These are phyloP conservation scores for Myocastor coypus DNA, from an alignment of 2,113 vertebrate genomes.

Conservation along the genomic window DNA sequence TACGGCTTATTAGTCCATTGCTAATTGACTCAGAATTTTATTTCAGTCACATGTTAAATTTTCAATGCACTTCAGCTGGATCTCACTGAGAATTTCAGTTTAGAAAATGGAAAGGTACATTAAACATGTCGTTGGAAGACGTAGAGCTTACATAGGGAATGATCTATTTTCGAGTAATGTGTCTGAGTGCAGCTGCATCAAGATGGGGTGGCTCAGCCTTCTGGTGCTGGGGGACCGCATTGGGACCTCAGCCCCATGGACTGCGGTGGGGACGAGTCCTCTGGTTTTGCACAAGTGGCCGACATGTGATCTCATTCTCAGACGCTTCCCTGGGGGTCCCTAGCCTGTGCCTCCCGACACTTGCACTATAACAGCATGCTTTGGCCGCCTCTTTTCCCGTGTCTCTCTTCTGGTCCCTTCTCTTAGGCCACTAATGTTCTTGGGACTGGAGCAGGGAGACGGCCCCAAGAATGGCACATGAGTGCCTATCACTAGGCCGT, in stretches of 20 bases:
- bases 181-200: not conserved
- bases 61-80: not conserved
- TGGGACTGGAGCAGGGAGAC: not conserved
- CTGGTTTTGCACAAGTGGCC: not conserved
- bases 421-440: not conserved
- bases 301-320: not conserved
- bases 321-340: not conserved
- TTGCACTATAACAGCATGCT: rapidly evolving
- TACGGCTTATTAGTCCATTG: not conserved
- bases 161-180: not conserved
- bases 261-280: too few species aligned
- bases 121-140: not conserved
- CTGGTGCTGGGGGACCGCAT: rapidly evolving
- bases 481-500: not conserved
- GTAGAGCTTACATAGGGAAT: not conserved
- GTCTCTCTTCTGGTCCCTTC: rapidly evolving
- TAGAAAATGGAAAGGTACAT: not conserved
- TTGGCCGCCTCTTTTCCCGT: rapidly evolving
- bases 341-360: rapidly evolving
- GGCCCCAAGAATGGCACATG: rapidly evolving
- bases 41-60: slow-evolving; percentile 34
- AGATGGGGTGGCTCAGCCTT: not conserved
- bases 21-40: slow-evolving; percentile 21
- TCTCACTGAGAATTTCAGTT: not conserved
- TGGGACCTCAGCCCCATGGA: not conserved